Percentiles rank a stretch among this genome's conserved stretches.
Evolutionary conservation across 2,113 vertebrate genomes (phyloP).

Genomic region (Raja brachyura): DNA sequence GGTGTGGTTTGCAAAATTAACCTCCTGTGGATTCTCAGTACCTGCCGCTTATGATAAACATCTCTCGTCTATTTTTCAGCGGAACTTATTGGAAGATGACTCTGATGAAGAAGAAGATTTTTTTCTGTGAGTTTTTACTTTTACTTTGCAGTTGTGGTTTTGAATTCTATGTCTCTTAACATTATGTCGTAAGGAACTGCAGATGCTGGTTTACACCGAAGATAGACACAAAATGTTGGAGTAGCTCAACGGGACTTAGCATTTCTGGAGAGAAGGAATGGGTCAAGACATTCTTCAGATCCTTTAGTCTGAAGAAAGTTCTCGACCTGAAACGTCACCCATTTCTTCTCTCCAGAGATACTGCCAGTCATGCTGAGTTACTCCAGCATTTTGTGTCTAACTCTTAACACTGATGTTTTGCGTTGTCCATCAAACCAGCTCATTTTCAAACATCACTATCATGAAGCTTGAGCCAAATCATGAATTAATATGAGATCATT

Average conservation of each 20-base stretch:
- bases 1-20: neutral
- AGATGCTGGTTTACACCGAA: no score
- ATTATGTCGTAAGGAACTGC: no score
- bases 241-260: no score
- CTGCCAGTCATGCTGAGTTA: no score
- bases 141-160: neutral
- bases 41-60: neutral
- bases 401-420: neutral
- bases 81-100: constrained; percentile 94
- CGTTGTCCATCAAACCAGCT: neutral
- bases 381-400: no score
- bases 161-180: neutral
- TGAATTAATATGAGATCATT: neutral
- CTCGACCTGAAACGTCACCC: no score
- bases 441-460: neutral
- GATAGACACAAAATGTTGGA: no score
- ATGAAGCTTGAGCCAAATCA: neutral
- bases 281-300: no score
- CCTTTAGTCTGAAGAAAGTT: no score
- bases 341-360: no score
- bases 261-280: no score
- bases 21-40: neutral
- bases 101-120: constrained; percentile 98
- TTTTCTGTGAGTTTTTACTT: constrained; percentile 78
- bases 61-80: constrained; percentile 57